phyloP scores from a whole-genome alignment of 35 echinoderm and acorn worm species.

The Lytechinus variegatus region DNA sequence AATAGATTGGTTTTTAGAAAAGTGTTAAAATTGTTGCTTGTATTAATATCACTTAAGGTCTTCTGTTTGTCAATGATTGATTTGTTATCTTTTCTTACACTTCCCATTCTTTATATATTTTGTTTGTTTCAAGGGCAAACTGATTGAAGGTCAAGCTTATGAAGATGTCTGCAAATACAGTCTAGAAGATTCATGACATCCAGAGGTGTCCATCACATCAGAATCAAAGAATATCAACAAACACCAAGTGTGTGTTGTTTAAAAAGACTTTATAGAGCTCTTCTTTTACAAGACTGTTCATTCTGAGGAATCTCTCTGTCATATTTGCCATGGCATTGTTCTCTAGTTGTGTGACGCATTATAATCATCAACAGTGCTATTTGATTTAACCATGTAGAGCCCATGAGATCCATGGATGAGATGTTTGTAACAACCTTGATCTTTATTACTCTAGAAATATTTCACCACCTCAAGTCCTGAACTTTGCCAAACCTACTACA shows the following conservation, averaged over 20 bases:
- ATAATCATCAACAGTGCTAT: no score
- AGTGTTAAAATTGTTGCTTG: no score
- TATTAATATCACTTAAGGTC: no score
- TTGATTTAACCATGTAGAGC: no score
- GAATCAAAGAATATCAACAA: not conserved
- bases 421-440: no score
- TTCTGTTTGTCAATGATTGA: not conserved
- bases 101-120: not conserved
- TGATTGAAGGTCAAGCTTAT: constrained; percentile 23
- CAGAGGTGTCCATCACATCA: not conserved
- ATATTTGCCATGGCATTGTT: not conserved
- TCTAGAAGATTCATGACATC: constrained; percentile 19
- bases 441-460: no score
- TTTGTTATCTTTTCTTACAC: not conserved
- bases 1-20: no score
- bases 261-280: no score
- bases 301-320: not conserved
- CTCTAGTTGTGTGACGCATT: not conserved
- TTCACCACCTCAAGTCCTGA: no score
- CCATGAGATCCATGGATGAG: no score
- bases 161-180: constrained; percentile 32
- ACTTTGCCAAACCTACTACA: no score
- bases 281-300: not conserved
- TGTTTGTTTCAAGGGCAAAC: not conserved
- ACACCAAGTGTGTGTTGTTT: no score